Conservation (phyloP, 2,113 vertebrate genomes). For the Gambusia holbrooki region DNA sequence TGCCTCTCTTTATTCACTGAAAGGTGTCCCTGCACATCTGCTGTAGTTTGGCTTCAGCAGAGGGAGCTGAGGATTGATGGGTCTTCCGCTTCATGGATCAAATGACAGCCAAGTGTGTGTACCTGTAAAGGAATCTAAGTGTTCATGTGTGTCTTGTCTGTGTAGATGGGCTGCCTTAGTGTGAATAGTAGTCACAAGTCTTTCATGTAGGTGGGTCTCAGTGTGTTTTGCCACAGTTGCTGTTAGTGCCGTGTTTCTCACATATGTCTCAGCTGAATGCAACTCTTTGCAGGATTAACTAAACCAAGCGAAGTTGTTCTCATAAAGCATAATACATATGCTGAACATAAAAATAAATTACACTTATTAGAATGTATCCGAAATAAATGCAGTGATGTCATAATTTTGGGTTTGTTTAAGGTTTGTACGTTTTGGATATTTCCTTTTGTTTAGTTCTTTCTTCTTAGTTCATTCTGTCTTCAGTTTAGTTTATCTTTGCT, state of each 20-base stretch:
- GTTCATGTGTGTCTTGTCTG: slow-evolving; percentile 4
- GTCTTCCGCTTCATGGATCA: slow-evolving; percentile 42
- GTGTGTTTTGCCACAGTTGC: slow-evolving; percentile 18
- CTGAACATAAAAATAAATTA: no score
- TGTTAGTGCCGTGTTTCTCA: not conserved
- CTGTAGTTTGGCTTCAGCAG: slow-evolving; percentile 37
- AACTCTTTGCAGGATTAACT: slow-evolving; percentile 28
- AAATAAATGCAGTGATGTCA: no score
- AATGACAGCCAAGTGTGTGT: slow-evolving; percentile 48
- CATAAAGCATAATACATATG: no score
- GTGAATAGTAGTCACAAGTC: slow-evolving; percentile 5
- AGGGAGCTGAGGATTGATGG: slow-evolving; percentile 25
- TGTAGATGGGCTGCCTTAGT: slow-evolving; percentile 20
- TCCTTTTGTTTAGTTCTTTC: no score
- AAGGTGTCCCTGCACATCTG: slow-evolving; percentile 27
- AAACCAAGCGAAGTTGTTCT: no score
- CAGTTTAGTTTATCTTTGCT: no score
- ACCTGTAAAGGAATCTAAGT: not conserved
- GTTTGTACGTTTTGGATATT: no score
- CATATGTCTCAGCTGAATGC: slow-evolving; percentile 17
- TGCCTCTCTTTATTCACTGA: slow-evolving; percentile 14
- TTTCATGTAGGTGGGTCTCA: not conserved
- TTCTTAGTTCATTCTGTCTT: no score
- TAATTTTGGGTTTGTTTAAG: no score
- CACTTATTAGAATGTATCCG: no score